These are phyloP conservation scores for Tyto alba DNA, from an alignment of 2,113 vertebrate species.

Conservation along the genomic window DNA sequence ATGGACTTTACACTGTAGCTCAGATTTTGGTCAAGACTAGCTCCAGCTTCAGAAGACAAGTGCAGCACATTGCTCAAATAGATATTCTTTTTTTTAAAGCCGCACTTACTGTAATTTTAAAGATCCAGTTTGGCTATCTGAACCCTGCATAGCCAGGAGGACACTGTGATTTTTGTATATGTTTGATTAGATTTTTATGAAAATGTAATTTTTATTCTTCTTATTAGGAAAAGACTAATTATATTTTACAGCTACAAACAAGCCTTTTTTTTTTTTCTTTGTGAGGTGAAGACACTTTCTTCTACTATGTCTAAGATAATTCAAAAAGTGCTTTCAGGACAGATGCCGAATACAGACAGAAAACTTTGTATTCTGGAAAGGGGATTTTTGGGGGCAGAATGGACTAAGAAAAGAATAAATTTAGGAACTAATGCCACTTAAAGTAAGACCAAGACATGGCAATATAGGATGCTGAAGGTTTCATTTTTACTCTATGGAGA, in stretches of 20 bases:
- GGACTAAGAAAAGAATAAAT: constrained; percentile 29
- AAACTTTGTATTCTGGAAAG: constrained; percentile 21
- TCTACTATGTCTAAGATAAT: constrained; percentile 10
- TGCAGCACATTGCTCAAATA: neutral
- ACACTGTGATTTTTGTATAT: neutral
- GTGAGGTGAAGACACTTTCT: neutral
- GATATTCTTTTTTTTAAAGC: neutral
- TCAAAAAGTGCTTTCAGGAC: constrained; percentile 55
- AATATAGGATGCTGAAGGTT: constrained; percentile 1
- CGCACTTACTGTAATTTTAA: constrained; percentile 37
- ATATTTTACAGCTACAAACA: constrained; percentile 21
- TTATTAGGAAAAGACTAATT: constrained; percentile 18
- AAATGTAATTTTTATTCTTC: constrained; percentile 32
- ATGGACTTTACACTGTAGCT: neutral
- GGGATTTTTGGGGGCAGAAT: neutral
- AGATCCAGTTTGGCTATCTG: constrained; percentile 27
- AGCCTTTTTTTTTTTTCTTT: neutral
- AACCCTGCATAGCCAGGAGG: constrained; percentile 42
- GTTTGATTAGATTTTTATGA: constrained; percentile 20
- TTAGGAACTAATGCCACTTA: constrained; percentile 29
- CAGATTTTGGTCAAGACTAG: constrained; percentile 53
- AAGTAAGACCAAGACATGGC: constrained; percentile 44
- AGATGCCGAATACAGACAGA: constrained; percentile 33
- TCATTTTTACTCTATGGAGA: constrained; percentile 61
- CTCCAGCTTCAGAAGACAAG: constrained; percentile 53